phyloP scores from a whole-genome alignment of 2,888 invertebrate genomes.

The Tachina fera region DNA sequence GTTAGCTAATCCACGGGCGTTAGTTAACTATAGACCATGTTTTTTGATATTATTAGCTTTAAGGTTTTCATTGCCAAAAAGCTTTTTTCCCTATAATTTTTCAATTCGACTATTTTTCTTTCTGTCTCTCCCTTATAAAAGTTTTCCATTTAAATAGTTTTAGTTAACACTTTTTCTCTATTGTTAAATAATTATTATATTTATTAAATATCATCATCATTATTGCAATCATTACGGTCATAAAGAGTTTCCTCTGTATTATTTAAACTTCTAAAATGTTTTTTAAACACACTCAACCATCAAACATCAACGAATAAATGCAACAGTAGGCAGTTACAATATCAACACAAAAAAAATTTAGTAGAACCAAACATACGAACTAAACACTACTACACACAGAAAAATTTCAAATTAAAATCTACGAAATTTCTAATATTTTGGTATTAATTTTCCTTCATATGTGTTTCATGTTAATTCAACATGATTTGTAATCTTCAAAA shows the following conservation, averaged over 20 bases:
- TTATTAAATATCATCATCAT: constrained; percentile 34
- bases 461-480: no score
- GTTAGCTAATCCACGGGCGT: no score
- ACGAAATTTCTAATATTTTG: no score
- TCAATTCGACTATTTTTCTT: background rate
- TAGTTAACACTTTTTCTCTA: background rate
- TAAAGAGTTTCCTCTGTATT: constrained; percentile 36
- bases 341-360: background rate
- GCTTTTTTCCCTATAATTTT: background rate
- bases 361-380: background rate
- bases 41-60: no score
- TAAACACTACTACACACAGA: background rate
- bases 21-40: no score
- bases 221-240: constrained; percentile 32
- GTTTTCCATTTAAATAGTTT: constrained; percentile 1
- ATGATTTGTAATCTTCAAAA: no score
- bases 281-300: constrained; percentile 33
- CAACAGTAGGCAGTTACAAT: constrained; percentile 28
- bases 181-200: constrained; percentile 24
- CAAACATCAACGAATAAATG: background rate
- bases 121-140: background rate
- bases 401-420: no score
- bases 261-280: constrained; percentile 55
- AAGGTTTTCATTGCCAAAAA: no score
- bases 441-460: no score